Percentiles rank a stretch among this genome's conserved stretches.
Conservation (phyloP, 2,113 vertebrate genomes). For the Tychaedon coryphoeus region DNA sequence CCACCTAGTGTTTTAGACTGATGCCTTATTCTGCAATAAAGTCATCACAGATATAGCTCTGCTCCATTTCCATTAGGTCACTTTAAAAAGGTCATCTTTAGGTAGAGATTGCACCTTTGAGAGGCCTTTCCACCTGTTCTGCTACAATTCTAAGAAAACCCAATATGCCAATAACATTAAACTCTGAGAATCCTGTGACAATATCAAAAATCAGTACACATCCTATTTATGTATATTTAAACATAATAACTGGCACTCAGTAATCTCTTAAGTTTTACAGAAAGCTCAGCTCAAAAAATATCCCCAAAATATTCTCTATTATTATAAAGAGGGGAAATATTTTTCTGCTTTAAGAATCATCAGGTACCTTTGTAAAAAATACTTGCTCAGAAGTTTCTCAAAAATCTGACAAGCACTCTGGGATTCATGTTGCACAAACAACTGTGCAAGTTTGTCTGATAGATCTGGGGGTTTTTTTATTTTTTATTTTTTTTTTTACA, state of each 20-base stretch:
- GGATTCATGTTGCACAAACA: background rate
- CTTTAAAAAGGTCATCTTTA: background rate
- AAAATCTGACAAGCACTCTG: background rate
- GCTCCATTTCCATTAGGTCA: background rate
- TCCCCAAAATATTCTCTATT: background rate
- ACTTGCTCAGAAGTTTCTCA: background rate
- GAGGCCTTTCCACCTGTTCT: background rate
- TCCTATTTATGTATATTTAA: background rate
- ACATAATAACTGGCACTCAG: background rate
- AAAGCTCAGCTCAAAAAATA: background rate
- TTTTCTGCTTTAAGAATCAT: background rate
- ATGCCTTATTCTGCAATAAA: background rate
- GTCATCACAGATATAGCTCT: background rate
- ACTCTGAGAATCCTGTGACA: background rate
- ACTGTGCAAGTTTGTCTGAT: background rate
- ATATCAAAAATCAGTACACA: background rate
- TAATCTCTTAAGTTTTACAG: background rate
- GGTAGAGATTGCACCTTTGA: background rate
- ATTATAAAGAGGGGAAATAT: background rate
- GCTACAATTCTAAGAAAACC: background rate
- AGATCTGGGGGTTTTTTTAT: background rate
- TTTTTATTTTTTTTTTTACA: background rate
- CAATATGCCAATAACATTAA: background rate
- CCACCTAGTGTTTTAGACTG: background rate
- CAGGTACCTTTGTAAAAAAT: background rate